Base-by-base conservation (phyloP, 2,113 vertebrate species). In the Archocentrus centrarchus region DNA sequence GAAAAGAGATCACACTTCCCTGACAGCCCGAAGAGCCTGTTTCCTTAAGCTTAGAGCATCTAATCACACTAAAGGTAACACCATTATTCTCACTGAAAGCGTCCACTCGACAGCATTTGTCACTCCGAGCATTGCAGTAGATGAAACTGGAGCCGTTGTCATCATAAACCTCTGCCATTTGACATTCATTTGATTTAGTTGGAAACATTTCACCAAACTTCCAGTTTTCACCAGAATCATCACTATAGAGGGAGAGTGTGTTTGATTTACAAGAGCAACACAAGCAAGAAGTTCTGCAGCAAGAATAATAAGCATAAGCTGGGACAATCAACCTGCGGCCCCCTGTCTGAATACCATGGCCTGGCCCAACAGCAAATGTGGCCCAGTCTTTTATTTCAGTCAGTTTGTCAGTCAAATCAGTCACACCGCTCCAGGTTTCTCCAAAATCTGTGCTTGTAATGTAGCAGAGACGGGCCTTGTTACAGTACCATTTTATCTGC, bases 401-500 rank as follows among this genome's bases (percentile, higher is more conserved):
- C 13, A 59, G 3, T 0, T 3, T 8, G 17, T 55, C 50, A 15
- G 50, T 55, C 50, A 55, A 55, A 55, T 55, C 50, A 55, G 18
- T 55, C 50, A 20, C 2, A 17, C 0, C 10, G 1, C 59, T 89
- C 73, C 84, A 89, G 27, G 7, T 87, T 53, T 77, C 1, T 1
- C 85, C 85, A 7, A 1, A 3, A 76, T 84, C 24, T 0, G 4
- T 6, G 1, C 8, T 79, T 2, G 17, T 85, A 6, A 87, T 27
- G 20, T 64, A 86, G 66, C 85, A 87, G 60, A 84, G 82, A 57
- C 75, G 57, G 14, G 82, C 3, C 50, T 61, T 70, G 79, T 84
- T 86, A 15, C 47, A 15, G 9, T 32, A 37, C 37, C 37, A 7
- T 1, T 6, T 57, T 14, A 22, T 47, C 50, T 89, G 88, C 37